Conservation (phyloP, 2,113 vertebrate species). For the Heterocephalus glaber region DNA sequence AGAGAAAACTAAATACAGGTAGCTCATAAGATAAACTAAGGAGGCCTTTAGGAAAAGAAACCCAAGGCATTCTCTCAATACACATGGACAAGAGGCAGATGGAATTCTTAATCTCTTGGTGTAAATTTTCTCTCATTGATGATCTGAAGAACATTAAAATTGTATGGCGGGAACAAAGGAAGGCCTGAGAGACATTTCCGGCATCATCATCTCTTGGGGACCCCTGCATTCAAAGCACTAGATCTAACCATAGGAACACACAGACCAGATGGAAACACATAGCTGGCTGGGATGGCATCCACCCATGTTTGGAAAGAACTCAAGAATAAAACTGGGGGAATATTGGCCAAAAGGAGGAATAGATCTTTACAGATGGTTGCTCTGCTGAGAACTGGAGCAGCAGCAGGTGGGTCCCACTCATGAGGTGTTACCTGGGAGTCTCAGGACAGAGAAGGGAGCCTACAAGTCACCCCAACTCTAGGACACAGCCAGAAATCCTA, state of each 20-base stretch:
- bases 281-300: background rate
- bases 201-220: background rate
- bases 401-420: accelerated
- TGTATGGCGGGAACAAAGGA: background rate
- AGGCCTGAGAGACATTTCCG: too few species aligned
- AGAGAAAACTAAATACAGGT: background rate
- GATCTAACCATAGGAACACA: background rate
- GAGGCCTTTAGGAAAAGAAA: background rate
- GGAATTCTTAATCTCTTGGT: background rate
- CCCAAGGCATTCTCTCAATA: background rate
- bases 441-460: background rate
- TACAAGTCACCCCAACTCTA: background rate
- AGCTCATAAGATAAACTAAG: background rate
- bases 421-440: background rate
- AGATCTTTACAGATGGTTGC: background rate
- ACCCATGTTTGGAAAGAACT: conserved; percentile 26
- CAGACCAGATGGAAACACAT: background rate
- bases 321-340: conserved; percentile 14
- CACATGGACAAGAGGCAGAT: background rate
- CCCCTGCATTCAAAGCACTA: background rate
- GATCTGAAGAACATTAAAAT: background rate
- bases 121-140: background rate
- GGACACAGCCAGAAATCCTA: background rate
- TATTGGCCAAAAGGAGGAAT: background rate
- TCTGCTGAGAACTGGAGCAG: background rate